These are phyloP conservation scores for Tubulanus polymorphus DNA, from an alignment of 2,888 invertebrate genomes.

Conservation along the genomic window DNA sequence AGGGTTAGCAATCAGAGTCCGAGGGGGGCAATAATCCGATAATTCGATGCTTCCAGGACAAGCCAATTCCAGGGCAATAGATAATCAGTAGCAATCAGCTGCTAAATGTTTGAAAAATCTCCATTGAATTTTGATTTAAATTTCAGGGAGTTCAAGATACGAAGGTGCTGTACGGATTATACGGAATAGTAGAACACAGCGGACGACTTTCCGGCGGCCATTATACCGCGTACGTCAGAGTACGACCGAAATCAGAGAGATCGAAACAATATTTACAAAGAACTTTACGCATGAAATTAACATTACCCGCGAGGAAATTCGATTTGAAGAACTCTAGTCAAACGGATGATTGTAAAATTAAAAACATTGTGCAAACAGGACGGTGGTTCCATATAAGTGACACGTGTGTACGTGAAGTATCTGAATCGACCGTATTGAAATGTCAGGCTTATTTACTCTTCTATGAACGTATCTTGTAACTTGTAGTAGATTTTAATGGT, in stretches of 20 bases:
- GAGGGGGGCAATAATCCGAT: too few species aligned
- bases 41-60: too few species aligned
- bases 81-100: too few species aligned
- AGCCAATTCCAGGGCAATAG: too few species aligned
- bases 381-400: slow-evolving; percentile 95
- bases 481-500: too few species aligned
- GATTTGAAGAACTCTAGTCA: slow-evolving; percentile 18
- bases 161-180: slow-evolving; percentile 78
- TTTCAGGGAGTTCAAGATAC: slow-evolving; percentile 58
- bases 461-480: slow-evolving; percentile 80
- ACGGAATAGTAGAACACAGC: slow-evolving; percentile 92
- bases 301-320: slow-evolving; percentile 20
- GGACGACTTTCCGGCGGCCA: slow-evolving; percentile 86
- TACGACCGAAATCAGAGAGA: slow-evolving; percentile 51
- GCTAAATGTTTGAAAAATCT: too few species aligned
- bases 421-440: slow-evolving; percentile 72
- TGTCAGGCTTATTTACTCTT: slow-evolving; percentile 94
- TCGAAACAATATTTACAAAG: slow-evolving; percentile 31
- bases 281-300: slow-evolving; percentile 26
- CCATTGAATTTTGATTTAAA: too few species aligned
- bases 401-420: slow-evolving; percentile 75
- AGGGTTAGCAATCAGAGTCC: too few species aligned
- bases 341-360: slow-evolving; percentile 23
- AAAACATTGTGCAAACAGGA: slow-evolving; percentile 56
- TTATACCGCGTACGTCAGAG: slow-evolving; percentile 94